Base-by-base conservation (phyloP, 2,797 vertebrate genomes). In the Zenarchopterus dispar region DNA sequence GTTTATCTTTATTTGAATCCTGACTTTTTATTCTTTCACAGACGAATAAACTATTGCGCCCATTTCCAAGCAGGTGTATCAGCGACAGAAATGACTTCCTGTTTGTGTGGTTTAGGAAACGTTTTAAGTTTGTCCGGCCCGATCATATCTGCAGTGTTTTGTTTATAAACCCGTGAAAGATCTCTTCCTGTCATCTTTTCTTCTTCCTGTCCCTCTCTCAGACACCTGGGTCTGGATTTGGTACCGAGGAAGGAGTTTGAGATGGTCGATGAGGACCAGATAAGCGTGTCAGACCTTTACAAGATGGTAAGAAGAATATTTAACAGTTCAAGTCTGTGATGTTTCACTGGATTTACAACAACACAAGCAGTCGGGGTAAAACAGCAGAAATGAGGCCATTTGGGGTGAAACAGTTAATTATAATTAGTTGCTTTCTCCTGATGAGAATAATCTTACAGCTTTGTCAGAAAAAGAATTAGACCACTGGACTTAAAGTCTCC, bases 241-340 rank as follows among this genome's bases (percentile, higher is more conserved):
- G 96, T 98, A n/a, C 97, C 97, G 21, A 94, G 97, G 43, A 98
- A 96, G 78, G 97, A 98, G 81, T 98, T 96, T 86, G 96, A 97
- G 85, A 95, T 95, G 82, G 96, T 97, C 81, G 96, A 99, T 84
- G 95, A 96, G 31, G 97, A 98, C 85, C 95, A 95, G 86, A 96
- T 98, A 71, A 98, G 97, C 57, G 96, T 98, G 71, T 96, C 96
- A 23, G 97, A 99, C 65, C 94, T 99, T 36, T 99, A 99, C 85
- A 98, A 97, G 87, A 97, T 98, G 96, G 96, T 98, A 87, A 92
- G 95, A 36, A 8, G 8, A n/a, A 24, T 4, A 10, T 39, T 41
- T 19, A 28, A 17, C 3, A 17, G 3, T 46, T 13, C 13, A 9
- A 36, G 8, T 36, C 17, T 36, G 4, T 0, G 18, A 17, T 64